Base-by-base conservation (phyloP, 1,140 invertebrate genomes). In the Semibalanus balanoides region DNA sequence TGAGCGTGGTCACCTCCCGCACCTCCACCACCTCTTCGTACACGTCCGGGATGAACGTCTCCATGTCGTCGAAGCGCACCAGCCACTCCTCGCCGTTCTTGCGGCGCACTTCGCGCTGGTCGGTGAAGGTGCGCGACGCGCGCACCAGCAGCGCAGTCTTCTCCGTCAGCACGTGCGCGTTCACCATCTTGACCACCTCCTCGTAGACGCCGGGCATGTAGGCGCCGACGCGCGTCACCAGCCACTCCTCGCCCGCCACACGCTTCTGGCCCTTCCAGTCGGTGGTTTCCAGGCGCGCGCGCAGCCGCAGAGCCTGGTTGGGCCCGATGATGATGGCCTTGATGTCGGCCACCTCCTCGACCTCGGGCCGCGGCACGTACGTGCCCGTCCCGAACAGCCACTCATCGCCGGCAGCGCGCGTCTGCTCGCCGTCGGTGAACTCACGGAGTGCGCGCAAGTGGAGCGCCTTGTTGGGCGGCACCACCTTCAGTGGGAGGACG, bases 21-120 rank as follows among this genome's bases (percentile, higher is more conserved):
- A 84, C 82, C 51, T 83, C 84, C 74, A 86, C 81, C 14, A 87
- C 85, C 81, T 85, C 82, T 79, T 86, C 86, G 80, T 87, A 86
- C 0, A 87, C 86, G 79, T 83, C 82, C 31, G 86, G 86, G 77
- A 87, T 87, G 78, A 86, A 85, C 27, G 84, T 84, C 79, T 87
- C 86, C 35, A 84, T 84, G 76, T 85, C 85, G 1, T 79, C 77
- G 77, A 84, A 80, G 70, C 82, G 86, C 30, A 87, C 83, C 31
- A 87, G 77, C 86, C 86, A 87, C 79, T 87, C 86, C 79, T 87
- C 86, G 64, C 86, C 86, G 80, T 85, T 86, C 78, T 86, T 86
- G n/a, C 86, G 77, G 0, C 77, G 77, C 17, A 83, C 81, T 27
- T 82, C 83, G 80, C 84, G 84, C 73, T 84, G 82, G 82, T 87